These are phyloP conservation scores for Platalea minor DNA, from an alignment of 2,797 vertebrate species.

Conservation along the genomic window DNA sequence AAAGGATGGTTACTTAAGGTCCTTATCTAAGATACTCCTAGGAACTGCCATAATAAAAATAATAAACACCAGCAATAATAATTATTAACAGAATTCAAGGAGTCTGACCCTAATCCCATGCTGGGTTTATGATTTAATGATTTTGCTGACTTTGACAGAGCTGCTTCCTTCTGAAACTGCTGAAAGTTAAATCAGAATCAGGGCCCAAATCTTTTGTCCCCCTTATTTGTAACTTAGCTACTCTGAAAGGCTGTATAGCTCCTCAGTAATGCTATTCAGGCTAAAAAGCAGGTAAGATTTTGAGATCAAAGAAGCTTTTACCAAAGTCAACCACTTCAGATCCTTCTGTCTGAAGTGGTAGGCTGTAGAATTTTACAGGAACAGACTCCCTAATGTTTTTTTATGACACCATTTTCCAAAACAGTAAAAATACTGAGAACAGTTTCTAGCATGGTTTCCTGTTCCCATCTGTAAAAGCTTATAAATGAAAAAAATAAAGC, in stretches of 20 bases:
- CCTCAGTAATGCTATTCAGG: neutral
- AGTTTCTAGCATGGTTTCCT: neutral
- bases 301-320: neutral
- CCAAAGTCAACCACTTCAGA: neutral
- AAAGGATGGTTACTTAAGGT: neutral
- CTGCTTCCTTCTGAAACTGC: neutral
- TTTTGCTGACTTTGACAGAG: neutral
- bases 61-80: constrained; percentile 7
- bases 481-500: neutral
- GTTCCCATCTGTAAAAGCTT: neutral
- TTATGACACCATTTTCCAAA: neutral
- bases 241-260: neutral
- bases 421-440: neutral
- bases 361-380: neutral
- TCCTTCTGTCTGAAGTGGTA: neutral
- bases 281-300: neutral
- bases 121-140: neutral
- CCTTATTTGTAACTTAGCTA: neutral
- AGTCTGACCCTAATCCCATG: neutral
- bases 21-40: neutral
- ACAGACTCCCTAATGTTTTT: neutral
- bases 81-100: constrained; percentile 18
- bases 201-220: neutral
- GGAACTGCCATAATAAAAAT: neutral
- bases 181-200: neutral